phyloP scores from a whole-genome alignment of 2,797 vertebrate genomes.

The Artibeus lituratus region DNA sequence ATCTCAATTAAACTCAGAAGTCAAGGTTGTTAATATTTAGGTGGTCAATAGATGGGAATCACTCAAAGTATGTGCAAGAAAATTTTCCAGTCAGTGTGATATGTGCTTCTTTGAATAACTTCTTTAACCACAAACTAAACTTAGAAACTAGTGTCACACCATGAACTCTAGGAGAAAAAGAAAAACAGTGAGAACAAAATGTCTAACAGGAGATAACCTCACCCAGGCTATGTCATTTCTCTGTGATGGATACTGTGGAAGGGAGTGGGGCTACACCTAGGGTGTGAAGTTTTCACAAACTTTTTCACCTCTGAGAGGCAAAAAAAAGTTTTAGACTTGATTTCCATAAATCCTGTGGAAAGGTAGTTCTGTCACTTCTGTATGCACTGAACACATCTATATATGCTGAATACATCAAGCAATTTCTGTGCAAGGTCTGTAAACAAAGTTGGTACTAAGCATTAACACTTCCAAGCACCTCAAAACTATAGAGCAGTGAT shows the following conservation, averaged over 20 bases:
- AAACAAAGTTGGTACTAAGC: background rate
- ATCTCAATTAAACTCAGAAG: background rate
- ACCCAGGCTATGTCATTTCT: background rate
- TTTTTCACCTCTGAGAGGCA: background rate
- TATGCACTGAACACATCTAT: background rate
- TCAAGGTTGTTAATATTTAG: background rate
- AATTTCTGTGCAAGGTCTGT: background rate
- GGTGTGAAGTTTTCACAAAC: background rate
- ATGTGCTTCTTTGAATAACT: background rate
- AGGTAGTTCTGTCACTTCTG: background rate
- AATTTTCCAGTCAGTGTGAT: background rate
- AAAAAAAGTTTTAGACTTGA: conserved; percentile 5
- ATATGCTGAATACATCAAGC: background rate
- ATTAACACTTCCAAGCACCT: background rate
- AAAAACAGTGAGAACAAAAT: background rate
- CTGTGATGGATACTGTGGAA: background rate
- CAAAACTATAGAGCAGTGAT: background rate
- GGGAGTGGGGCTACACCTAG: background rate
- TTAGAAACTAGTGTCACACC: background rate
- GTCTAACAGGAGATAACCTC: background rate
- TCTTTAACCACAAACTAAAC: background rate
- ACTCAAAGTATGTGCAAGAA: background rate
- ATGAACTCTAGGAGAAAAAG: background rate
- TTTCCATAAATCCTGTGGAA: background rate
- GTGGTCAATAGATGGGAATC: background rate